phyloP scores from a whole-genome alignment of 2,888 invertebrate genomes.

The Fragum whitleyi region DNA sequence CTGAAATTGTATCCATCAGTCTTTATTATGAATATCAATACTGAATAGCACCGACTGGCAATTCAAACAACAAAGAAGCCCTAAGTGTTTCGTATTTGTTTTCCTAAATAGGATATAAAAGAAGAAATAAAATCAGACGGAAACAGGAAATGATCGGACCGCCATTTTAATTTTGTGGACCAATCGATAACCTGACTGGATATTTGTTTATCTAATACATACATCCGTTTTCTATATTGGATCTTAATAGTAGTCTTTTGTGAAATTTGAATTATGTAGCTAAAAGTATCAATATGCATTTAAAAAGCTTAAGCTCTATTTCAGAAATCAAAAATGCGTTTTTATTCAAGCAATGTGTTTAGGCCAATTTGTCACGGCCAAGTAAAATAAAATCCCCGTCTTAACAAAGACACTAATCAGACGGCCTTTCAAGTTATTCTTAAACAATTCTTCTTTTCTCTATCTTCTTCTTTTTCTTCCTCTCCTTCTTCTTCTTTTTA shows the following conservation, averaged over 20 bases:
- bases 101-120: conserved; percentile 20
- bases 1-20: not conserved
- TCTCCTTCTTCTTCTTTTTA: no score
- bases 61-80: not conserved
- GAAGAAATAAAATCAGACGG: conserved; percentile 20
- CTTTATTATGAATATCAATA: not conserved
- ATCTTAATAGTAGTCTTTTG: conserved; percentile 21
- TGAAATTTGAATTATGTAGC: not conserved
- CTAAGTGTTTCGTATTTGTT: conserved; percentile 15
- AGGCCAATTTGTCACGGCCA: no score
- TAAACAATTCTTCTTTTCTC: no score
- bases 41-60: not conserved
- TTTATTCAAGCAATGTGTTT: no score
- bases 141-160: conserved; percentile 23
- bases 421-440: no score
- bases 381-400: no score
- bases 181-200: conserved; percentile 7
- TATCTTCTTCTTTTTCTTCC: no score
- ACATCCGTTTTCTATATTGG: conserved; percentile 30
- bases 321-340: no score
- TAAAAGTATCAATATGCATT: conserved; percentile 16
- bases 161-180: conserved; percentile 23
- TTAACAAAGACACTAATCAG: no score
- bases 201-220: conserved; percentile 30
- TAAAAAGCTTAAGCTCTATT: no score